A percentile compares a stretch with the other conserved stretches of the same genome.
Evolutionary conservation across 2,113 vertebrate species (phyloP).

Genomic region (Paramormyrops kingsleyae): DNA sequence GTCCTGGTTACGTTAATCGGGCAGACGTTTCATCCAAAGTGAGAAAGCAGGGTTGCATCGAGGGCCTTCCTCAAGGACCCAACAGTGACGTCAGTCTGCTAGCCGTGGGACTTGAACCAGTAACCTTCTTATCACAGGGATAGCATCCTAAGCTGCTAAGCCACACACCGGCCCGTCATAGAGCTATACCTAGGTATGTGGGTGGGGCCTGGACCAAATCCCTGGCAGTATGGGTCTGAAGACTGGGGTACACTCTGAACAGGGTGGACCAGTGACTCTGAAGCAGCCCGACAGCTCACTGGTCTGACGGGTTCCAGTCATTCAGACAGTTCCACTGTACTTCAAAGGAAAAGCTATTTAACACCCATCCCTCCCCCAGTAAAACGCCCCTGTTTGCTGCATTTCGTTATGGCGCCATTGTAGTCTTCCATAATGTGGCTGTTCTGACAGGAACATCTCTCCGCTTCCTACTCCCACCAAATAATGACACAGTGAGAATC

Average conservation of each 20-base stretch:
- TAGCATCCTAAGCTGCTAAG: neutral
- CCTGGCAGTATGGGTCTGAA: neutral
- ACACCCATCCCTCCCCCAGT: neutral
- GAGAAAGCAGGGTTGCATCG: neutral
- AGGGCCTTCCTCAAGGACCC: neutral
- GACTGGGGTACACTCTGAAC: neutral
- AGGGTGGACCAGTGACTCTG: neutral
- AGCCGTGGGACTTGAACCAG: neutral
- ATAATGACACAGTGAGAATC: neutral
- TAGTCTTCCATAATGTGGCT: neutral
- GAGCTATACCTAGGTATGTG: neutral
- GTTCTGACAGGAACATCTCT: neutral
- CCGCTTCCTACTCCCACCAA: neutral
- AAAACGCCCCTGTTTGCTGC: neutral
- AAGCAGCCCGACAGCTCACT: neutral
- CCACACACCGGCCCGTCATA: neutral
- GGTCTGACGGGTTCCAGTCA: neutral
- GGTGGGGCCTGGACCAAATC: neutral
- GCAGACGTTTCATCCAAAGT: neutral
- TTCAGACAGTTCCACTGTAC: neutral
- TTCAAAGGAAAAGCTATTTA: neutral
- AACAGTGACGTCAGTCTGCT: neutral
- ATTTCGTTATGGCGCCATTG: neutral
- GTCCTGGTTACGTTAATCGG: neutral
- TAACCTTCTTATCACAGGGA: neutral